These are phyloP conservation scores for Allobates femoralis DNA, from an alignment of 2,797 vertebrate species.

Conservation along the genomic window DNA sequence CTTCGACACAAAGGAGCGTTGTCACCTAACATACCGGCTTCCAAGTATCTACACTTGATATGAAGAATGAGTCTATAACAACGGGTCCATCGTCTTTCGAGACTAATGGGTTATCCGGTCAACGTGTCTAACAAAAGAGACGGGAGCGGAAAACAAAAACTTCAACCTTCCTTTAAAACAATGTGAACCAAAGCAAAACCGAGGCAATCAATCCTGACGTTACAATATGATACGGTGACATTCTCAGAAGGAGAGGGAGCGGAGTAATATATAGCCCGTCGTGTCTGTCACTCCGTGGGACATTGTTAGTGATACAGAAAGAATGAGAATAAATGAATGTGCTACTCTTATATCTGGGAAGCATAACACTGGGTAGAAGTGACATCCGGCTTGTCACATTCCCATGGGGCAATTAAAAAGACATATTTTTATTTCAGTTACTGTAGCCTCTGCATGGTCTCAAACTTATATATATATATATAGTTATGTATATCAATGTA, in stretches of 20 bases:
- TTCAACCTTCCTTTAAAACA: conserved; percentile 17
- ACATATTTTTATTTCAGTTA: not conserved
- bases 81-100: not conserved
- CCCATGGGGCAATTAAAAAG: conserved; percentile 12
- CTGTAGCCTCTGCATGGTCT: not conserved
- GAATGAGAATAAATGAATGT: conserved; percentile 49
- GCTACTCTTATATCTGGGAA: conserved; percentile 21
- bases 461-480: not conserved
- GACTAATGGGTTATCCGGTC: conserved; percentile 42
- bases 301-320: conserved; percentile 49
- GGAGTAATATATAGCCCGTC: conserved; percentile 48
- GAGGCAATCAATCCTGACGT: conserved; percentile 41
- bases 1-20: conserved; percentile 22
- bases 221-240: conserved; percentile 47
- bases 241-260: conserved; percentile 5
- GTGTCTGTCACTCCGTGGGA: conserved; percentile 45
- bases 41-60: conserved; percentile 29
- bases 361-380: conserved; percentile 1
- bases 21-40: conserved; percentile 22
- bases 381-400: conserved; percentile 31
- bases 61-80: conserved; percentile 11
- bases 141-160: conserved; percentile 7
- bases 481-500: not conserved
- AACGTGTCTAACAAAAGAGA: conserved; percentile 32
- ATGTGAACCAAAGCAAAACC: conserved; percentile 29